Evolutionary conservation across 1,140 invertebrate species (phyloP), one percentile per base, ranked within the genome.

Genomic region (Apis laboriosa): DNA sequence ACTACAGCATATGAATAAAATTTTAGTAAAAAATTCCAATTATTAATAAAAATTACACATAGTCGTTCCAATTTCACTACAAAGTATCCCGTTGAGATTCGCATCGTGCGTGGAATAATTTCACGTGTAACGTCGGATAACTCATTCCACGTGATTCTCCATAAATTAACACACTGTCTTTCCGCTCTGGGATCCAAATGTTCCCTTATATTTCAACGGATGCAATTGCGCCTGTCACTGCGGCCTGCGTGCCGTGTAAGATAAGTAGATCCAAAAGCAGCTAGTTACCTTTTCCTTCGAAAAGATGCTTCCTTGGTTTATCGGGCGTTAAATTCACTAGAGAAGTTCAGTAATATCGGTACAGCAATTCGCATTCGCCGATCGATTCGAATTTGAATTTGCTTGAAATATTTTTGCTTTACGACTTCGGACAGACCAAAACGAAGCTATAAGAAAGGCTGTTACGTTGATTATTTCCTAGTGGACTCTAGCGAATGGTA

Each of bases 341-440:
- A 19, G 28, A 19, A 43, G 77, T 67, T 79, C 58, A 79, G 64
- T 43, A 49, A 79, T 79, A 79, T 79, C 67, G 77, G 67, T 68
- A 79, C 49, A 51, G 67, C 77, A 56, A 79, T 24, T 56, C 43
- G 24, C 67, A 24, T 7, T n/a, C 15, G 13, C 77, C 71, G 77
- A 78, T 78, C 77, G 64, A 43, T n/a, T 61, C 63, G 66, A 78
- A 71, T 79, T 79, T 71, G 56, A 71, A 79, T 79, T 72, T 61
- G 53, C 67, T 43, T 53, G 43, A 53, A 72, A 79, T 67, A 34
- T 67, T 43, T 13, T 15, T 12, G 17, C 67, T 78, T 70, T 51
- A 71, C 43, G 77, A 53, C 43, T 43, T 28, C 17, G 15, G n/a
- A 49, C 28, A 53, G 21, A 24, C 24, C 55, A 28, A 28, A 72